A percentile compares a stretch with the other conserved stretches of the same genome.
Conservation (phyloP, 2,888 invertebrate species). For the Lasioglossum morio region DNA sequence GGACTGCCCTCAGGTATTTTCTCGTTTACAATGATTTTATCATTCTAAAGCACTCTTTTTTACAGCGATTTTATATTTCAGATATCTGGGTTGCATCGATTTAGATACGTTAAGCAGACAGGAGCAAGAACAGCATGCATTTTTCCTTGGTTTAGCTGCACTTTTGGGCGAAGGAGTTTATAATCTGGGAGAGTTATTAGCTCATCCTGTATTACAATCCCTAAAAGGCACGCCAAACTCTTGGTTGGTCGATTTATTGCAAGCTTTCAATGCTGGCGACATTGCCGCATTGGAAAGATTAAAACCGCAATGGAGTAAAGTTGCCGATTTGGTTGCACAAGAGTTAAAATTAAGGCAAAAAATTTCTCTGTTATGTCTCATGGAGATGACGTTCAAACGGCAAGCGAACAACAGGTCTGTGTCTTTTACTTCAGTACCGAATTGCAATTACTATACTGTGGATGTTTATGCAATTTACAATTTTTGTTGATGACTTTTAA, state of each 20-base stretch:
- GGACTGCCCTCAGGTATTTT: slow-evolving; percentile 93
- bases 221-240: slow-evolving; percentile 92
- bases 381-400: slow-evolving; percentile 99
- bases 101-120: slow-evolving; percentile 88
- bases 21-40: not conserved
- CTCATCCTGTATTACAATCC: slow-evolving; percentile 96
- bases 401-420: slow-evolving; percentile 91
- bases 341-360: slow-evolving; percentile 95
- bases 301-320: slow-evolving; percentile 90
- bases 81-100: slow-evolving; percentile 91
- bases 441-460: not conserved
- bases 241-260: slow-evolving; percentile 95
- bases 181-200: slow-evolving; percentile 98
- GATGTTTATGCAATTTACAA: no score
- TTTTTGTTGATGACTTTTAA: no score
- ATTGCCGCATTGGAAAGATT: slow-evolving; percentile 89
- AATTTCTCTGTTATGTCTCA: slow-evolving; percentile 96
- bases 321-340: slow-evolving; percentile 93
- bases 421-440: not conserved
- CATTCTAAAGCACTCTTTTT: not conserved
- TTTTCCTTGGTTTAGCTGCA: slow-evolving; percentile 96
- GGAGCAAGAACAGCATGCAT: slow-evolving; percentile 92
- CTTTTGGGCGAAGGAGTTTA: slow-evolving; percentile 97
- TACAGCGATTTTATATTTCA: slow-evolving; percentile 63
- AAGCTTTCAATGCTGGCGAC: slow-evolving; percentile 95